Evolutionary conservation across 2,888 invertebrate genomes (phyloP).

Genomic region (Mallateleia sp.): DNA sequence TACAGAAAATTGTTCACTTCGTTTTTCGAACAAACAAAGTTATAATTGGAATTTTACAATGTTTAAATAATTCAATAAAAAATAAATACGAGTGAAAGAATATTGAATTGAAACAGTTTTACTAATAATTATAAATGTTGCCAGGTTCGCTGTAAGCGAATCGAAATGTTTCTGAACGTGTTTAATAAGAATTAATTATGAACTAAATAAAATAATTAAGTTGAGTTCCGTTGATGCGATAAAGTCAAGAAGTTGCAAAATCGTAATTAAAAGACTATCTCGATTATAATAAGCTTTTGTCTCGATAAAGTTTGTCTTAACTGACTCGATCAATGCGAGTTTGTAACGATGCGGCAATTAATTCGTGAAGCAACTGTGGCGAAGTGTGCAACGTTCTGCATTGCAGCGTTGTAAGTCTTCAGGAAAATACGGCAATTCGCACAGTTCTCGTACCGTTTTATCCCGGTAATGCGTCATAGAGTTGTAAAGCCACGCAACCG

Average conservation of each 20-base stretch:
- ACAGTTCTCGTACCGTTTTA: slow-evolving; percentile 43
- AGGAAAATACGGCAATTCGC: slow-evolving; percentile 45
- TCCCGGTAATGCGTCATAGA: slow-evolving; percentile 60
- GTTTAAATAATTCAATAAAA: neutral
- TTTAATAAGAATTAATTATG: slow-evolving; percentile 5
- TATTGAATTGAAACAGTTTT: neutral
- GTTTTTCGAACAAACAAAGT: slow-evolving; percentile 25
- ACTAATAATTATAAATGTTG: slow-evolving; percentile 29
- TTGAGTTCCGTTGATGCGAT: slow-evolving; percentile 25
- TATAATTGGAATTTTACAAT: slow-evolving; percentile 4
- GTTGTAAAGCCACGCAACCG: slow-evolving; percentile 64
- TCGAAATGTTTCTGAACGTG: slow-evolving; percentile 18
- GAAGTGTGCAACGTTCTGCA: slow-evolving; percentile 32
- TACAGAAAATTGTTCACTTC: slow-evolving; percentile 25
- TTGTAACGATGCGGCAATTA: slow-evolving; percentile 52
- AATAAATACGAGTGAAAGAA: too few species aligned
- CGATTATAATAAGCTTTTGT: slow-evolving; percentile 29
- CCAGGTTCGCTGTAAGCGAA: neutral
- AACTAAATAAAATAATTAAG: slow-evolving; percentile 31
- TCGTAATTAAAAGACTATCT: slow-evolving; percentile 46
- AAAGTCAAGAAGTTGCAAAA: slow-evolving; percentile 48
- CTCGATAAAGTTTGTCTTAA: slow-evolving; percentile 53
- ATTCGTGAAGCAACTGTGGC: slow-evolving; percentile 46
- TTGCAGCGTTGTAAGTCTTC: slow-evolving; percentile 51
- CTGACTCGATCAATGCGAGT: slow-evolving; percentile 38